These are phyloP conservation scores for Hypotaenidia philippensis DNA, from an alignment of 2,797 vertebrate species.

Conservation along the genomic window DNA sequence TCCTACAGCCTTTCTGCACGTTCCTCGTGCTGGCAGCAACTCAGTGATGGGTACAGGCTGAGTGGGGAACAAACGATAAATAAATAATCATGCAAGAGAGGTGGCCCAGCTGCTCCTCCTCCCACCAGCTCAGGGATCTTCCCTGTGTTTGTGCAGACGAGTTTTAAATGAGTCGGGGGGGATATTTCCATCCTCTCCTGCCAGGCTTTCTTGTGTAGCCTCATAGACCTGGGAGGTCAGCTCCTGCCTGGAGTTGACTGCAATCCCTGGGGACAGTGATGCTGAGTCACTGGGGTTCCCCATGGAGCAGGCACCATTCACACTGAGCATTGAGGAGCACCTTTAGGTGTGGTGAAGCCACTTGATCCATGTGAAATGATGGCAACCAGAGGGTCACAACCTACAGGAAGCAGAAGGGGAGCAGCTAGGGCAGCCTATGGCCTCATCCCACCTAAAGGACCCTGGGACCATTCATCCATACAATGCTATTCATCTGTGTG, in stretches of 20 bases:
- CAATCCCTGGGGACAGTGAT: neutral
- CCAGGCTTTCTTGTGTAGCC: neutral
- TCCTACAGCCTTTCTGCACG: neutral
- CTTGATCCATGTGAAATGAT: neutral
- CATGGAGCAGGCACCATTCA: accelerated
- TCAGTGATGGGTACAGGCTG: neutral
- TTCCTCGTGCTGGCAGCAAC: neutral
- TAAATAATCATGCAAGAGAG: neutral
- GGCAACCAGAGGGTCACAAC: neutral
- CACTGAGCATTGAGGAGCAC: neutral
- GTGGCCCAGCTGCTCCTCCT: neutral
- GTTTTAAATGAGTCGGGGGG: neutral
- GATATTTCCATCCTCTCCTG: neutral
- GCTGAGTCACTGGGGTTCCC: neutral
- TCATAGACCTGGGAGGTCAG: neutral
- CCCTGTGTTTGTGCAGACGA: neutral
- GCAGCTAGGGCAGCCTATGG: neutral
- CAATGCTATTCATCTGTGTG: neutral
- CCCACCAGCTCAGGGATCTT: neutral
- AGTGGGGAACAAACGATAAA: neutral
- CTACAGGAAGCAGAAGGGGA: accelerated
- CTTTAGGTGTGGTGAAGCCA: neutral
- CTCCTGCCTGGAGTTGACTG: neutral
- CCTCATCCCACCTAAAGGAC: neutral
- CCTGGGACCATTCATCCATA: neutral